Percentiles rank a stretch among this genome's conserved stretches.
These are phyloP conservation scores for Lycaon pictus DNA, from an alignment of 2,113 vertebrate genomes.

Conservation along the genomic window DNA sequence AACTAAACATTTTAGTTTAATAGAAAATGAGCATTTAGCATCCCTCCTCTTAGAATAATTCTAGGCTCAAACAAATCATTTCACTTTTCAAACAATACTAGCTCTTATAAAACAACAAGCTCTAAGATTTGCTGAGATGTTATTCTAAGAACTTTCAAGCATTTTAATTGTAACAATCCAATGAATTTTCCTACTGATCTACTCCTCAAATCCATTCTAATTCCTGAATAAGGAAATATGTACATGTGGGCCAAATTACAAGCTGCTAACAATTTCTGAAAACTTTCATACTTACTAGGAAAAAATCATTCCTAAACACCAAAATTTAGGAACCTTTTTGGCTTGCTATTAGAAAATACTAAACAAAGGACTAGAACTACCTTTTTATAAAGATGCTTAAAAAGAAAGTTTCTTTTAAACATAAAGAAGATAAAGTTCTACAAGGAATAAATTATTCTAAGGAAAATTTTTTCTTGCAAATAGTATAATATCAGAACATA, in stretches of 20 bases:
- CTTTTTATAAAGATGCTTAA: slow-evolving; percentile 10
- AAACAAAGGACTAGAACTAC: neutral
- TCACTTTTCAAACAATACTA: slow-evolving; percentile 39
- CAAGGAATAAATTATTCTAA: slow-evolving; percentile 57
- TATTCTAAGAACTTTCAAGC: slow-evolving; percentile 17
- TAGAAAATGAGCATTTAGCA: slow-evolving; percentile 32
- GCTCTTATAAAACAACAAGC: slow-evolving; percentile 28
- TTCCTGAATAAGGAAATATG: slow-evolving; percentile 46
- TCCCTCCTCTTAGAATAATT: neutral
- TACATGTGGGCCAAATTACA: neutral
- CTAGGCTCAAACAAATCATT: slow-evolving; percentile 29
- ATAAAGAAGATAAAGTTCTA: slow-evolving; percentile 41
- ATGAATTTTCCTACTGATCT: neutral
- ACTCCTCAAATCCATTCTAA: slow-evolving; percentile 23
- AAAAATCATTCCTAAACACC: slow-evolving; percentile 30
- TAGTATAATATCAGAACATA: neutral
- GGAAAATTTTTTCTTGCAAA: slow-evolving; percentile 37
- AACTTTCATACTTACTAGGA: slow-evolving; percentile 23
- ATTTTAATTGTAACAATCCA: slow-evolving; percentile 43
- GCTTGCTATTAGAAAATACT: slow-evolving; percentile 6
- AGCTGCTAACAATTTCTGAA: slow-evolving; percentile 16
- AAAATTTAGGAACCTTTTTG: slow-evolving; percentile 34
- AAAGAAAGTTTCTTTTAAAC: slow-evolving; percentile 47
- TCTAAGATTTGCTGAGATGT: slow-evolving; percentile 26
- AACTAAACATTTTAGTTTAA: slow-evolving; percentile 39